A percentile compares a stretch with the other conserved stretches of the same genome.
Evolutionary conservation across 2,888 invertebrate species (phyloP).

Genomic region (Agrotis puta): DNA sequence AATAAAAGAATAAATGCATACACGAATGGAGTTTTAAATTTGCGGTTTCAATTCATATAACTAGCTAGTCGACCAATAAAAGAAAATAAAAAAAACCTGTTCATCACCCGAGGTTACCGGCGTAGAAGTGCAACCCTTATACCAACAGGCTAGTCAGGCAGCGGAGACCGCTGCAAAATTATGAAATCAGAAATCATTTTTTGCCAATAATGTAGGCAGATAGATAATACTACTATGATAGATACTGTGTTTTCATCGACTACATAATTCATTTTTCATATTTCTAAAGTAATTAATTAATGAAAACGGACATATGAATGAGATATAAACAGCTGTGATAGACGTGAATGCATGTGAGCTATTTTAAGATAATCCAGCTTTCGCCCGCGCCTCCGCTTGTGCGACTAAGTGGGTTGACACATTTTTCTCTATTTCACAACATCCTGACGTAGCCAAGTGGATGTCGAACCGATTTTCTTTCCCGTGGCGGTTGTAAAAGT

Average conservation of each 20-base stretch:
- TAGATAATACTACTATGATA: no score
- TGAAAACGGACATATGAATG: constrained; percentile 19
- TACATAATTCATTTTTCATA: constrained; percentile 4
- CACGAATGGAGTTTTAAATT: no score
- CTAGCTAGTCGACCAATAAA: no score
- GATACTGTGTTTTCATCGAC: constrained; percentile 1
- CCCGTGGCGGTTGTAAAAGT: constrained; percentile 25
- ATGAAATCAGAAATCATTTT: no score
- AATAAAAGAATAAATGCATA: background rate
- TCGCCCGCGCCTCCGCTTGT: constrained; percentile 38
- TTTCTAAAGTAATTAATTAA: constrained; percentile 29
- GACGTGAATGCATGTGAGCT: constrained; percentile 40
- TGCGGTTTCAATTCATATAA: no score
- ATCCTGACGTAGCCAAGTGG: constrained; percentile 21
- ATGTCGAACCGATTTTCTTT: constrained; percentile 25
- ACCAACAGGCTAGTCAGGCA: no score
- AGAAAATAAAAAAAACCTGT: no score
- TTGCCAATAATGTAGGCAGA: no score
- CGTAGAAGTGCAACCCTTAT: no score
- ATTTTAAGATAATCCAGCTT: constrained; percentile 58
- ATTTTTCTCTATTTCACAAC: constrained; percentile 52
- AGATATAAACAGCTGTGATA: constrained; percentile 28
- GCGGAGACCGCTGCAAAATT: no score
- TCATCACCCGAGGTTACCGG: no score
- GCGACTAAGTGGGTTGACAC: constrained; percentile 44